Conservation (phyloP, 2,797 vertebrate species). For the Coranthus polyacanthus region DNA sequence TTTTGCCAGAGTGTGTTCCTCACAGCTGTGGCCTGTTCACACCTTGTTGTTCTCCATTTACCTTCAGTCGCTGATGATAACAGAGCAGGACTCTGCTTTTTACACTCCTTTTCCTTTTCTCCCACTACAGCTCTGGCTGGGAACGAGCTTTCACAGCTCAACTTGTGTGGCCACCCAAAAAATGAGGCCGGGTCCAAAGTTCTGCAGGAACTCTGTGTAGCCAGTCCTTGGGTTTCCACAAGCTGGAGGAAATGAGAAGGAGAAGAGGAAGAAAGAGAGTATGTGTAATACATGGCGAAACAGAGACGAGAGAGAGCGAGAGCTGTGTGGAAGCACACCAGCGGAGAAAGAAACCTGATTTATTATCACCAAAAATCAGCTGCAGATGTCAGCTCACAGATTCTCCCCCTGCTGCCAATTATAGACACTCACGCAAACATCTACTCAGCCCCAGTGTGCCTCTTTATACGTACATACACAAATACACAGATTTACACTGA, state of each 20-base stretch:
- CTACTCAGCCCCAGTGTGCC: conserved; percentile 48
- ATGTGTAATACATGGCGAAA: conserved; percentile 63
- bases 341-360: conserved; percentile 88
- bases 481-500: conserved; percentile 14
- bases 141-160: conserved; percentile 80
- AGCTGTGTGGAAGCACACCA: conserved; percentile 84
- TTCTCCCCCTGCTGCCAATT: conserved; percentile 89
- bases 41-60: conserved; percentile 77
- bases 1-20: conserved; percentile 48
- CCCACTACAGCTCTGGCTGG: conserved; percentile 63
- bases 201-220: conserved; percentile 68
- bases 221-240: conserved; percentile 74
- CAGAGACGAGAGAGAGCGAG: conserved; percentile 66
- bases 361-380: conserved; percentile 91
- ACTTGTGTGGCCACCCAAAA: conserved; percentile 81
- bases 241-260: conserved; percentile 76
- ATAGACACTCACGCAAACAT: conserved; percentile 85
- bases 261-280: conserved; percentile 47
- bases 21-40: conserved; percentile 74
- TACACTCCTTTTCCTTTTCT: conserved; percentile 56
- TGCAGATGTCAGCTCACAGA: conserved; percentile 88
- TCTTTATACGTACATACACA: conserved; percentile 25
- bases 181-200: conserved; percentile 58
- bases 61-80: conserved; percentile 76
- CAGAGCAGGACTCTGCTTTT: conserved; percentile 65